Base-by-base conservation (phyloP, 2,797 vertebrate species). In the Poeciliopsis paucimaculata region DNA sequence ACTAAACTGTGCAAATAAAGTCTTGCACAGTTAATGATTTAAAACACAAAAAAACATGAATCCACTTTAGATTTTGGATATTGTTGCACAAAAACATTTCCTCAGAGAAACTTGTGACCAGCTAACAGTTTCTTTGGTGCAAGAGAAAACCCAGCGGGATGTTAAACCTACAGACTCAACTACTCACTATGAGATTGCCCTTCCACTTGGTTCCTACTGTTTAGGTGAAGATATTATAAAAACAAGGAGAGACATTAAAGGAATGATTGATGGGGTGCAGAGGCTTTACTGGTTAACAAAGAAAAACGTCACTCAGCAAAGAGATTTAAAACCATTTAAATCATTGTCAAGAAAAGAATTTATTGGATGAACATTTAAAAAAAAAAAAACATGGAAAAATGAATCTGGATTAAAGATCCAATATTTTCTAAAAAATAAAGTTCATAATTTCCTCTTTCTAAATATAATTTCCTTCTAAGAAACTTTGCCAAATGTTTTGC, bases 181-280 rank as follows among this genome's bases (percentile, higher is more conserved):
- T 55, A 51, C 80, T 86, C 87, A 80, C 84, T 57, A 84, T 68
- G 51, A 84, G 62, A 49, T 28, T 80, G 71, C 47, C 66, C 36
- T 78, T 47, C 73, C 34, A 28, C 73, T 87, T 73, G 73, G 78
- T 76, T 79, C 72, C 78, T 62, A 84, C 72, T 64, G 76, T 43
- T 80, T 62, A 84, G 13, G 31, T 62, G 31, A 31, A 62, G 81
- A 77, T 76, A 80, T 81, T 88, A 76, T 34, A 20, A 53, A 34
- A 36, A 36, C 15, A 36, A 53, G 20, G 47, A 73, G 10, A 28
- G 55, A 34, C 18, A 36, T 66, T 36, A 4, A 20, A 39, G 62
- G 16, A 36, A 66, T 36, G 62, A 9, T 66, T 73, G 51, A 77
- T 75, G 73, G 70, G 10, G 26, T 60, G 75, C 80, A 51, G 43